phyloP scores from a whole-genome alignment of 2,888 invertebrate species.

The Mantis religiosa region DNA sequence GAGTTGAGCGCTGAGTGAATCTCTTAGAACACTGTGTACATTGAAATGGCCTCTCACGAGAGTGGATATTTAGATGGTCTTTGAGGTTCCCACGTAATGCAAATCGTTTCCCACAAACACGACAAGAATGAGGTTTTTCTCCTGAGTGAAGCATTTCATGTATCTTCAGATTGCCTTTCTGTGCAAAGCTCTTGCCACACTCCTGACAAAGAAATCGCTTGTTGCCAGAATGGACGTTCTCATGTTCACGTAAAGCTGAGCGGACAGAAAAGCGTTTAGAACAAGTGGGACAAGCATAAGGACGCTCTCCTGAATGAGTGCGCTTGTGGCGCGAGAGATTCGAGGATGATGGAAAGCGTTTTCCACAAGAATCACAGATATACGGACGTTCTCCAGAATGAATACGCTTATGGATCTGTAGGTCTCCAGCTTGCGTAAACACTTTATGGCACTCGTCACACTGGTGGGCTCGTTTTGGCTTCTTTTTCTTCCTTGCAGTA shows the following conservation, averaged over 20 bases:
- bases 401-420: constrained; percentile 22
- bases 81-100: constrained; percentile 21
- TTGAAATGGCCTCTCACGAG: background rate
- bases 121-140: constrained; percentile 15
- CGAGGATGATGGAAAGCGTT: constrained; percentile 20
- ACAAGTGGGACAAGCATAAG: constrained; percentile 10
- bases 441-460: constrained; percentile 19
- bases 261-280: constrained; percentile 21
- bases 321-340: constrained; percentile 22
- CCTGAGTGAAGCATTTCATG: constrained; percentile 25
- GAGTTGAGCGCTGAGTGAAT: constrained; percentile 23
- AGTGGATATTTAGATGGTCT: constrained; percentile 24
- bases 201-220: constrained; percentile 21
- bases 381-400: constrained; percentile 25
- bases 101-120: constrained; percentile 19
- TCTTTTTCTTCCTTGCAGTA: background rate
- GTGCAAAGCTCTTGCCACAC: constrained; percentile 24
- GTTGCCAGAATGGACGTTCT: constrained; percentile 21
- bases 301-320: constrained; percentile 21
- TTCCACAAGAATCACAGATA: constrained; percentile 23
- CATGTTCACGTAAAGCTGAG: constrained; percentile 20
- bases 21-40: constrained; percentile 16
- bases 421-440: constrained; percentile 23
- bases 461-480: background rate
- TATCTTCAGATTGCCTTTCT: constrained; percentile 24